A percentile compares a stretch with the other conserved stretches of the same genome.
Conservation (phyloP, 2,113 vertebrate genomes). For the Gila orcuttii region DNA sequence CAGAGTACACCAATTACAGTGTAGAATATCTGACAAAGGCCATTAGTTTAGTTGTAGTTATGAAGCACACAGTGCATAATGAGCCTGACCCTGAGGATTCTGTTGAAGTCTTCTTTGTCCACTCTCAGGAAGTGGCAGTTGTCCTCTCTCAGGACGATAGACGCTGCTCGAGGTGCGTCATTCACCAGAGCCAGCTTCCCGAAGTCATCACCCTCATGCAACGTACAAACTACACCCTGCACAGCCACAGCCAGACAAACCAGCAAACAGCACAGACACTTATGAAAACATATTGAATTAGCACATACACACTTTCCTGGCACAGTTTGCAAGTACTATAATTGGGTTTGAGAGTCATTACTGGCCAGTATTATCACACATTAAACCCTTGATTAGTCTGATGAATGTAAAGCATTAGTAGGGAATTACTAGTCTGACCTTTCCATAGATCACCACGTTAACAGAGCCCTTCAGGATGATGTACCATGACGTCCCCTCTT, state of each 20-base stretch:
- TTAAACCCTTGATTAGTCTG: neutral
- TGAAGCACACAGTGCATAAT: neutral
- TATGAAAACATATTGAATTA: neutral
- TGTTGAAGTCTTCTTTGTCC: conserved; percentile 98
- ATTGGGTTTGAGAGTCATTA: conserved; percentile 4
- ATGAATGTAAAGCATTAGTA: conserved; percentile 8
- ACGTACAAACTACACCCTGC: conserved; percentile 96
- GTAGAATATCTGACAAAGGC: neutral
- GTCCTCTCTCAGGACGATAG: conserved; percentile 94
- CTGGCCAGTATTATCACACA: neutral
- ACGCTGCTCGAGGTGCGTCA: conserved; percentile 94
- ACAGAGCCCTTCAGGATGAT: conserved; percentile 98
- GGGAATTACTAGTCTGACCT: conserved; percentile 77
- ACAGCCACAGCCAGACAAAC: neutral
- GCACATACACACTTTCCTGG: neutral
- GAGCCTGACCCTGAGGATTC: conserved; percentile 89
- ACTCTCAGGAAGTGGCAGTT: conserved; percentile 98
- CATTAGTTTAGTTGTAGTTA: neutral
- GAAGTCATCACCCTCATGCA: conserved; percentile 97
- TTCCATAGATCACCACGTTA: conserved; percentile 98
- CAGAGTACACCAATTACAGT: neutral
- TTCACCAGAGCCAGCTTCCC: conserved; percentile 98
- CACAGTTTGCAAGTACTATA: conserved; percentile 18
- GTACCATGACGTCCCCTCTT: conserved; percentile 99
- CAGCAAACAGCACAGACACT: neutral